Conservation (phyloP, 2,797 vertebrate species). For the Dendrocincla fuliginosa region DNA sequence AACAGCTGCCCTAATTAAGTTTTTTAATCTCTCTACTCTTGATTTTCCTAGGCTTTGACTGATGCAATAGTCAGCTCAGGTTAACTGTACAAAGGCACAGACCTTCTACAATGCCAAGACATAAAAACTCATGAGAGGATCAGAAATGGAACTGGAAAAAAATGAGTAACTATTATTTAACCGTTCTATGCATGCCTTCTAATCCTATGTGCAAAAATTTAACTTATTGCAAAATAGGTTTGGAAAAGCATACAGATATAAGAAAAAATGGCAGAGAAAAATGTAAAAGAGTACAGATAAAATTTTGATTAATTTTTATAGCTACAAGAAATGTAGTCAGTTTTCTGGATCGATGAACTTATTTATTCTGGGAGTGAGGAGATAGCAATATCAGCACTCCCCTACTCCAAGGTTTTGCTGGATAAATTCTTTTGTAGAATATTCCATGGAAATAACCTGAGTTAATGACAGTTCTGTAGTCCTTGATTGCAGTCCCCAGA, state of each 20-base stretch:
- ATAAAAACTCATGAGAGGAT: background rate
- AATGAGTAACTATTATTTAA: background rate
- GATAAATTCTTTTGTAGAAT: background rate
- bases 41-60: background rate
- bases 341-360: conserved; percentile 17
- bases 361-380: background rate
- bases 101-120: background rate
- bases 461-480: background rate
- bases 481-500: background rate
- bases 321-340: background rate
- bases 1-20: conserved; percentile 4
- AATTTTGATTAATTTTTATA: background rate
- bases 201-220: background rate
- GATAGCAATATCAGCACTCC: background rate
- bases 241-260: background rate
- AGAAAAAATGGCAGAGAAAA: background rate
- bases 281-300: background rate
- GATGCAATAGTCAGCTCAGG: background rate
- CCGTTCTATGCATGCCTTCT: background rate
- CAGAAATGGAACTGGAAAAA: background rate
- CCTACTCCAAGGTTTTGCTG: background rate
- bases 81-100: background rate
- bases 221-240: background rate
- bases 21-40: conserved; percentile 18
- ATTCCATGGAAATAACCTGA: background rate